phyloP scores from a whole-genome alignment of 2,888 invertebrate species.

The Plusia festucae region DNA sequence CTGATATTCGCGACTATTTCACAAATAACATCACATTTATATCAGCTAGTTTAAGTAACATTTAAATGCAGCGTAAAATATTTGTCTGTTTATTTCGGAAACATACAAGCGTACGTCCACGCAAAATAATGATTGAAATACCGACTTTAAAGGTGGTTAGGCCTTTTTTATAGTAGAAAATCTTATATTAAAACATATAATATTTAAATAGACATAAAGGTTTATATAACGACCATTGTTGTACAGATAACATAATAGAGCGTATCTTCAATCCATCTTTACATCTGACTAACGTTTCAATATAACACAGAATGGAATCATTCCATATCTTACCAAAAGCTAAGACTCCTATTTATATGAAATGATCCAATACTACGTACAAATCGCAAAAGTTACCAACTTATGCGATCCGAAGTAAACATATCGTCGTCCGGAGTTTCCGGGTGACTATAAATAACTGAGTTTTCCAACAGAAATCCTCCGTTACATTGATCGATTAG shows the following conservation, averaged over 20 bases:
- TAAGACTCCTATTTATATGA: neutral
- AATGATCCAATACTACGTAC: neutral
- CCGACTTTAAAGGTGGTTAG: no score
- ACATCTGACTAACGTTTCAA: neutral
- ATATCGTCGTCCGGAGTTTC: slow-evolving; percentile 7
- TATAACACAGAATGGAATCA: neutral
- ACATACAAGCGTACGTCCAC: no score
- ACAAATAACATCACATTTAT: neutral
- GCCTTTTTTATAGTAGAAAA: neutral
- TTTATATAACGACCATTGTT: no score
- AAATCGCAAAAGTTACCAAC: neutral
- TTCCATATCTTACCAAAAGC: neutral
- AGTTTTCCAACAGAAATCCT: slow-evolving; percentile 42
- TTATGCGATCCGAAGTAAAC: neutral
- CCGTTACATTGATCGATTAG: slow-evolving; percentile 43
- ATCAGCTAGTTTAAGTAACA: no score
- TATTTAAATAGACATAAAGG: no score
- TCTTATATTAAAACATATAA: no score
- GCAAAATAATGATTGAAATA: no score
- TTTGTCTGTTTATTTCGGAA: no score
- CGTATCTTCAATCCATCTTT: no score
- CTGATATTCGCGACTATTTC: neutral
- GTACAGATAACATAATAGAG: neutral
- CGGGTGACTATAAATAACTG: slow-evolving; percentile 35
- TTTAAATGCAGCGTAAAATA: neutral